phyloP scores from a whole-genome alignment of 2,797 vertebrate species.

The Hephaestus fuliginosus region DNA sequence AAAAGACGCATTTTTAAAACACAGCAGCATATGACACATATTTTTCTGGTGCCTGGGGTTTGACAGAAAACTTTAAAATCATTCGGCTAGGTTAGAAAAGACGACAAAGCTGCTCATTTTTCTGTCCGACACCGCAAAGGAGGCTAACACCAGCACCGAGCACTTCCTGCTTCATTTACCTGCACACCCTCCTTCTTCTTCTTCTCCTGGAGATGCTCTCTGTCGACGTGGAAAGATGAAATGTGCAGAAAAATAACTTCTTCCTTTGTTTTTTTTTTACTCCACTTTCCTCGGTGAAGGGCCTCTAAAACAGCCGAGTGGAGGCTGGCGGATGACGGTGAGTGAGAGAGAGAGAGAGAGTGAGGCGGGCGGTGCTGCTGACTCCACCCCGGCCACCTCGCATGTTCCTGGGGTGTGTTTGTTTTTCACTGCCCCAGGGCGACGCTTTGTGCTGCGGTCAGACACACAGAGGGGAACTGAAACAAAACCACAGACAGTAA shows the following conservation, averaged over 20 bases:
- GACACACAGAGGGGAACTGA: background rate
- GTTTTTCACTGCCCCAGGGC: conserved; percentile 57
- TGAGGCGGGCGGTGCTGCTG: conserved; percentile 42
- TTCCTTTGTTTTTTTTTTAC: conserved; percentile 5
- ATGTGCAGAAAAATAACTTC: background rate
- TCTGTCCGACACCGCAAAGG: background rate
- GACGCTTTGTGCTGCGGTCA: background rate
- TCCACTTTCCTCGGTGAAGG: conserved; percentile 5
- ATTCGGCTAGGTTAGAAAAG: background rate
- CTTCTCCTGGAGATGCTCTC: background rate
- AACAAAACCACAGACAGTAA: background rate
- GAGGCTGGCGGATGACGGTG: background rate
- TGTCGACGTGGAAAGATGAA: background rate
- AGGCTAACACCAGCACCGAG: conserved; percentile 16
- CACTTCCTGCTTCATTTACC: conserved; percentile 71
- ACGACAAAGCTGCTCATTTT: background rate
- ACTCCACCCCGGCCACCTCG: conserved; percentile 71
- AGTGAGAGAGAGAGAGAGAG: background rate
- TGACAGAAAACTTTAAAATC: background rate
- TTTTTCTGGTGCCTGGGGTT: fast-evolving
- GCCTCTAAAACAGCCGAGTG: background rate
- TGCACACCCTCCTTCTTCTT: conserved; percentile 11
- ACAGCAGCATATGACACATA: fast-evolving
- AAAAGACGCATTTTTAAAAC: fast-evolving
- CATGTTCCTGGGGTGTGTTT: background rate